Evolutionary conservation across 2,797 vertebrate genomes (phyloP).

Genomic region (Myripristis murdjan): DNA sequence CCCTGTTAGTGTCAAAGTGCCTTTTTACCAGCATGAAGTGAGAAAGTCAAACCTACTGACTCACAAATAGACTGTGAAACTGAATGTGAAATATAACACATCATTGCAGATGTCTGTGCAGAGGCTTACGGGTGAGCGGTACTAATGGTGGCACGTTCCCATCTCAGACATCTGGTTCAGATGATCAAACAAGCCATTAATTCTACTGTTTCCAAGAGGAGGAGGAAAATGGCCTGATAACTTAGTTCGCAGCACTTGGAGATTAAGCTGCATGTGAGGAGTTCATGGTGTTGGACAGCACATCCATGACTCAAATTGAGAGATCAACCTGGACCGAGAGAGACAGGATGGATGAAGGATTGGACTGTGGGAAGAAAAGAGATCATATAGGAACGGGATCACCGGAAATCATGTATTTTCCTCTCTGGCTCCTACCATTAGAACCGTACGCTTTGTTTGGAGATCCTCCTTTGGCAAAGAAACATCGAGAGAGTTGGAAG

Average conservation of each 20-base stretch:
- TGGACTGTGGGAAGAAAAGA: background rate
- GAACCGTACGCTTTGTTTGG: background rate
- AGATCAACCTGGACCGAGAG: slow-evolving; percentile 13
- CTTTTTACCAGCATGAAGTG: slow-evolving; percentile 57
- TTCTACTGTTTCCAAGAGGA: slow-evolving; percentile 64
- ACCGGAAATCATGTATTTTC: background rate
- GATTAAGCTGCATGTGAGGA: slow-evolving; percentile 24
- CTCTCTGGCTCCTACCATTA: background rate
- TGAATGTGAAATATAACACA: slow-evolving; percentile 62
- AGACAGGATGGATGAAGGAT: background rate
- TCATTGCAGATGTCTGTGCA: slow-evolving; percentile 36
- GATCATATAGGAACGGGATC: background rate
- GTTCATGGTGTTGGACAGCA: slow-evolving; percentile 38
- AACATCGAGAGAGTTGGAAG: slow-evolving; percentile 34
- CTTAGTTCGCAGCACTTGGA: slow-evolving; percentile 26
- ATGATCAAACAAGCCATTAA: slow-evolving; percentile 67
- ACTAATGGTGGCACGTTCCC: slow-evolving; percentile 60
- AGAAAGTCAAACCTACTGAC: slow-evolving; percentile 42
- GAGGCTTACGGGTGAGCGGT: slow-evolving; percentile 42
- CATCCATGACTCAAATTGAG: slow-evolving; percentile 29
- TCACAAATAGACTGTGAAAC: slow-evolving; percentile 55
- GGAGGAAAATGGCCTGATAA: slow-evolving; percentile 42
- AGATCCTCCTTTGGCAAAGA: slow-evolving; percentile 19
- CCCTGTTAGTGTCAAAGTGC: slow-evolving; percentile 41
- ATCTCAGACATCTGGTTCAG: slow-evolving; percentile 78